Base-by-base conservation (phyloP, 2,113 vertebrate genomes). In the Cheilinus undulatus region DNA sequence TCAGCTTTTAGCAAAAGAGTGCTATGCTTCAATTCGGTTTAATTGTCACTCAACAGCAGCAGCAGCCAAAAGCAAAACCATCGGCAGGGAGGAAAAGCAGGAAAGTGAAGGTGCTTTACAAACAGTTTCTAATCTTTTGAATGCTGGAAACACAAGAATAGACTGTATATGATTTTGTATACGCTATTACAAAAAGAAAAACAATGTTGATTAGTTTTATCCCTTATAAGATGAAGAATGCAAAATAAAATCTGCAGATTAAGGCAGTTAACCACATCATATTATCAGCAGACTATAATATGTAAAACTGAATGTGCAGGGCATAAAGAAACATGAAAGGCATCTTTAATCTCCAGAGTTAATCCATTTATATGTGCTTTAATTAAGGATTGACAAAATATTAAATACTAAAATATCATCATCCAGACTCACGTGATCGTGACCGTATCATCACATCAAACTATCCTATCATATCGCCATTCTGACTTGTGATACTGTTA, bases 1-100 rank as follows among this genome's bases (percentile, higher is more conserved):
- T 52, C 77, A 6, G 24, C 32, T 46, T 59, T 46, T 15, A 15
- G 52, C 51, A 14, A 24, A 51, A 64, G 52, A 70, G 52, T 4
- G 0, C 19, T 57, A 32, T 13, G 60, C 46, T 52, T 59, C 74
- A 51, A 5, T 1, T 70, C 45, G n/a, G 59, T 59, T 56, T 24
- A 26, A 46, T 52, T 17, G 53, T 53, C 52, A 28, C 59, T 45
- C 11, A 5, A 9, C 30, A 26, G 2, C 20, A 48, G 27, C 20
- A 27, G 12, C 10, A 56, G 38, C 56, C 8, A 1, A 26, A 12
- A 11, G 36, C 30, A 10, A n/a, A 20, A 4, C 3, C 14, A 3
- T 53, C 46, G 2, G 15, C 5, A 0, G 28, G 40, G 14, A 59
- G 52, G n/a, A n/a, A 20, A 17, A 24, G 32, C 4, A 23, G 32